Base-by-base conservation (phyloP, 2,888 invertebrate genomes). In the Drosophila prostipennis region DNA sequence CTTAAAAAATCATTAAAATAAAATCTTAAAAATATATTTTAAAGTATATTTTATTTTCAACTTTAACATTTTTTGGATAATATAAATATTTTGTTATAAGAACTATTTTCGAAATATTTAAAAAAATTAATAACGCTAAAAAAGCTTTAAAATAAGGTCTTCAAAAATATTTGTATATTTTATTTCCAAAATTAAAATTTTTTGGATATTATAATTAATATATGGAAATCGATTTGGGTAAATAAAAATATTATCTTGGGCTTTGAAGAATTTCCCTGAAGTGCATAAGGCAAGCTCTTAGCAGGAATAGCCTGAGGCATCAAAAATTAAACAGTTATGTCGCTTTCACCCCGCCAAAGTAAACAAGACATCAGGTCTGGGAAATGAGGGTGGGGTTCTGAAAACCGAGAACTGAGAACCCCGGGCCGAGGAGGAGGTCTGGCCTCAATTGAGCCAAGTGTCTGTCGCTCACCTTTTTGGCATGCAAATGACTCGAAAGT, bases 311-410 rank as follows among this genome's bases (percentile, higher is more conserved):
- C 80, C 43, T 58, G 58, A 13, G 61, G 63, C 59, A 74, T 76
- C 67, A 79, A 79, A 87, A 86, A 77, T 82, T 79, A 75, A 85
- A 61, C 70, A 85, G 71, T 70, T 70, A 49, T 70, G 65, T 60
- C 61, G 65, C 65, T 76, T 72, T 67, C 67, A 68, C 65, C 51
- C 74, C 34, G 54, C 53, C 60, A 64, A 69, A 64, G 48, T 64
- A 85, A 87, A 85, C 86, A 85, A 76, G 73, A 64, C 65, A 71
- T 65, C 63, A 49, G 43, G 40, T 26, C 49, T 53, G 57, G 57
- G 58, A 39, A 42, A n/a, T 37, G 45, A 45, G 58, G 57, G 13
- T 45, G 43, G 29, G 34, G 51, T 7, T 2, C 51, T 40, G 19
- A n/a, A 43, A 55, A 32, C 55, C 16, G 42, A 49, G 68, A n/a